Base-by-base conservation (phyloP, 2,797 vertebrate species). In the Protonibea diacanthus region DNA sequence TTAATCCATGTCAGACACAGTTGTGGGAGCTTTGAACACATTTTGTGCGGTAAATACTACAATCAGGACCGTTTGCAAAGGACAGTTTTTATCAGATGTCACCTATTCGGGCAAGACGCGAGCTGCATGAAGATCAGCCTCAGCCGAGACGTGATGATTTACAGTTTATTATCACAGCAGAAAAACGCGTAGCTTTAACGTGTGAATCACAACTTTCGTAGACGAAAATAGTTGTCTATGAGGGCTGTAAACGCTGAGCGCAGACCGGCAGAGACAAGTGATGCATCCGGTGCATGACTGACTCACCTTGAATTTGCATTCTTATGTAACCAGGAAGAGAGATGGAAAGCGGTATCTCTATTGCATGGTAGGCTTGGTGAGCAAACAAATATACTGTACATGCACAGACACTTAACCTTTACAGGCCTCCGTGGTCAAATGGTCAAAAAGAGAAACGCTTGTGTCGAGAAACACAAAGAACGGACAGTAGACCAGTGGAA, bases 221-320 rank as follows among this genome's bases (percentile, higher is more conserved):
- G 12, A 25, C 57, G 49, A 21, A 2, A 55, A 2, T 49, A 61
- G 55, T 48, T n/a, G 14, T 40, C 15, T 53, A 0, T 29, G 9
- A 48, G 13, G 29, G 25, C 42, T 61, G 18, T 38, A 15, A 49
- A 55, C 55, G 20, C 55, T 42, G 14, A 67, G 17, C 3, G 40
- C 51, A 20, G 23, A n/a, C 25, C 40, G 23, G 72, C 12, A 33
- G 45, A 38, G 55, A 67, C 52, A 38, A 62, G 68, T 1, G 21
- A 47, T 20, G 6, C 27, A 21, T 38, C 33, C 6, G 0, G 4
- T 5, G 2, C 6, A 25, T 48, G 73, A 65, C 3, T 57, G 25
- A 59, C 27, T 57, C 40, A 60, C 8, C 18, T 9, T 14, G 21
- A 14, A 65, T 71, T 83, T 72, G 75, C 69, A 42, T 64, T 11